Base-by-base conservation (phyloP, 1,140 invertebrate genomes). In the Stegodyphus dumicola region DNA sequence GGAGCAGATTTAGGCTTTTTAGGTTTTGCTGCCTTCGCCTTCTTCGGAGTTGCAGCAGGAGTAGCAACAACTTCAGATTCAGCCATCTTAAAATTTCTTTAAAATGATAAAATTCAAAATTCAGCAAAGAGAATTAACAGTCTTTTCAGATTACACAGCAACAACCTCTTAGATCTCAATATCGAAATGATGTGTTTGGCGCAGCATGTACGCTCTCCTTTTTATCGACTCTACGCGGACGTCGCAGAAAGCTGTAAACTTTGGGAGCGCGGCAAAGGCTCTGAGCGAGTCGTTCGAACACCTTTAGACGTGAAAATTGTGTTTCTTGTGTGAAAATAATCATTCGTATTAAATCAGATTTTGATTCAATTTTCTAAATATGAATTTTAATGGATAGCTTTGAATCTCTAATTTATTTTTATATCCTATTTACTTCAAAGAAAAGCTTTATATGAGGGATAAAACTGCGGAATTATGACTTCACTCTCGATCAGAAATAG, bases 1-100 rank as follows among this genome's bases (percentile, higher is more conserved):
- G 89, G 65, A 15, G 88, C 56, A 11, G 77, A 75, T 64, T 88
- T 88, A 11, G 87, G 85, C 49, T 78, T 70, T 76, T 89, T 89
- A 10, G 86, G 84, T 83, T 89, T 86, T 52, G 87, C 78, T 11
- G 89, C 88, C 18, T 89, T 89, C 76, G 90, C 90, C n/a, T 86
- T 75, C 83, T 90, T 91, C n/a, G 87, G 81, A 13, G 88, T 87
- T 52, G 89, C 88, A 52, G 87, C 87, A 48, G 88, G 73, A 54
- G 87, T 48, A 33, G 86, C 75, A 18, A 66, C 86, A 70, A 75
- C 87, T 66, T 76, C 87, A 15, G 77, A 67, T 66, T 87, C 86
- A n/a, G 60, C 86, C 75, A 80, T 83, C 6, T 11, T 69, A 67
- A 71, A 73, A 76, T 18, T 10, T 54, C 15, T 33, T 13, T 2